Evolutionary conservation across 1,140 invertebrate species (phyloP), one percentile per base, ranked within the genome.

Genomic region (Maconellicoccus hirsutus): DNA sequence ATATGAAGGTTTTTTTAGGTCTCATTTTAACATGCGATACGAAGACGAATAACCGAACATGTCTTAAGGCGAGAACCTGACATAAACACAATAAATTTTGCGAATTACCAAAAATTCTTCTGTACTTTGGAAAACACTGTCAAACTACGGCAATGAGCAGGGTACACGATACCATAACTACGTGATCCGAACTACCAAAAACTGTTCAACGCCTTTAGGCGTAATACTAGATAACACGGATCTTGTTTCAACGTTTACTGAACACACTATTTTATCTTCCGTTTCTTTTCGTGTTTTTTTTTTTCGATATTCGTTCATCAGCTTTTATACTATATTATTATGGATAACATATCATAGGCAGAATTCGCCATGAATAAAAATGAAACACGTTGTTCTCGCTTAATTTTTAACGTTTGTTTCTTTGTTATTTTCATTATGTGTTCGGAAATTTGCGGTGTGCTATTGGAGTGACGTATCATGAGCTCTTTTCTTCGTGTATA

Each of bases 321-420:
- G 16, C 6, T 52, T 52, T 52, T 52, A 52, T 52, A 52, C 16
- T 3, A 16, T 52, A 52, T 52, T 52, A 52, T 52, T 52, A 52
- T 52, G 42, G 42, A 52, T 52, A 52, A 52, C 42, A 52, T 52
- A 52, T 52, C 42, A 52, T 52, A 52, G 12, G 42, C n/a, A 16
- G 42, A 52, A 52, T 52, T 52, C n/a, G 42, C 42, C 42, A 52
- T 52, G 42, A 52, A 52, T 52, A 52, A 52, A 52, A 52, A 52
- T 52, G 42, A 52, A 52, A 52, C 42, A 52, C 42, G 42, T 52
- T 52, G n/a, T 52, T 52, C 42, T 52, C 29, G 29, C 42, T 52
- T 52, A 52, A 52, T 52, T 52, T 52, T 52, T 52, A 52, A 52
- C 42, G 42, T 52, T 52, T 52, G 42, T 52, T 52, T 52, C n/a